These are phyloP conservation scores for Remorina albescens DNA, from an alignment of 2,797 vertebrate species.

Conservation along the genomic window DNA sequence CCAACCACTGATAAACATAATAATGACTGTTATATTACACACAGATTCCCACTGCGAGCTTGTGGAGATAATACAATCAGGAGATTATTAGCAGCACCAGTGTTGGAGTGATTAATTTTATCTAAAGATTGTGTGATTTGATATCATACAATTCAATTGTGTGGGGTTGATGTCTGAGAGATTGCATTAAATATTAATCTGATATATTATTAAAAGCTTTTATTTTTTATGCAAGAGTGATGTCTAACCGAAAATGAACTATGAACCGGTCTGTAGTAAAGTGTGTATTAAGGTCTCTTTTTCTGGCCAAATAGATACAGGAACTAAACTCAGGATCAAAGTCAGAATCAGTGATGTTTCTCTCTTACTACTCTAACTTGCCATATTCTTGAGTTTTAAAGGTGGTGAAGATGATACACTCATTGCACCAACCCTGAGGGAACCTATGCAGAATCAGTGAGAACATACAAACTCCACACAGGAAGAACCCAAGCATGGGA, in stretches of 20 bases:
- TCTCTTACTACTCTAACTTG: not conserved
- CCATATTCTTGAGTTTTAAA: not conserved
- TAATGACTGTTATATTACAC: conserved; percentile 54
- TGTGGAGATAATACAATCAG: conserved; percentile 65
- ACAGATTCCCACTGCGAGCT: conserved; percentile 49
- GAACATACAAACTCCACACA: too few relatives aligned
- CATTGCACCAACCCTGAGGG: too few relatives aligned
- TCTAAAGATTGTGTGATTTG: conserved; percentile 69
- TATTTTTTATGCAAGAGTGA: conserved; percentile 27
- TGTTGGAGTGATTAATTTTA: conserved; percentile 67
- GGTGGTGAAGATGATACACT: not conserved
- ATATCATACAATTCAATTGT: conserved; percentile 43
- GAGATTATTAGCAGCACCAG: conserved; percentile 68
- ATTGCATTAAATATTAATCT: conserved; percentile 47
- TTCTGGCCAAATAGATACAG: conserved; percentile 11
- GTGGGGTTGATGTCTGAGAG: conserved; percentile 45
- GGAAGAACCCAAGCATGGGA: too few relatives aligned
- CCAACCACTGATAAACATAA: conserved; percentile 57
- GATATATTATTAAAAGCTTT: conserved; percentile 49
- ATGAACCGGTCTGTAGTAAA: not conserved
- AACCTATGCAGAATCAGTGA: too few relatives aligned
- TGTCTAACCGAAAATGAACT: conserved; percentile 28
- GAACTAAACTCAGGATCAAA: conserved; percentile 9
- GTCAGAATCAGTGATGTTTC: conserved; percentile 12
- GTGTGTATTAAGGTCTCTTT: not conserved